Conservation (phyloP, 1,140 invertebrate species). For the Aphidius ervi region DNA sequence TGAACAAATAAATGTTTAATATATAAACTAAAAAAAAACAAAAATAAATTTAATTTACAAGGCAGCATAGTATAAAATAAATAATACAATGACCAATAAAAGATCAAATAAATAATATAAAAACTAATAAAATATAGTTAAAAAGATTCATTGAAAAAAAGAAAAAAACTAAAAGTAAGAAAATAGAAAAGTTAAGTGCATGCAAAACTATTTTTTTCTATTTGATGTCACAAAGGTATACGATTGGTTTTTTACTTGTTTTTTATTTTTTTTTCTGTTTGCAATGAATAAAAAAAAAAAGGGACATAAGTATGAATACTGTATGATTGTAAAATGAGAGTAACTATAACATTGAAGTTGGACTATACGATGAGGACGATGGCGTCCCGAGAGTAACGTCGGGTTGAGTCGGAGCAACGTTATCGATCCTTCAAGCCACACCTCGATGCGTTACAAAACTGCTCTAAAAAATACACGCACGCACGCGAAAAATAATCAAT, state of each 20-base stretch:
- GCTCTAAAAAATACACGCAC: not conserved
- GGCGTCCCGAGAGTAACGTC: slow-evolving; percentile 20
- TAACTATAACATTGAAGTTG: slow-evolving; percentile 27
- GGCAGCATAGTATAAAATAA: too few relatives aligned
- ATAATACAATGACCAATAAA: too few relatives aligned
- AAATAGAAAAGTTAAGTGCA: too few relatives aligned
- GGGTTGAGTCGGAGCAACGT: slow-evolving; percentile 15
- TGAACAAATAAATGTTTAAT: too few relatives aligned
- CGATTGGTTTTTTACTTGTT: slow-evolving; percentile 2
- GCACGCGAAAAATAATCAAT: slow-evolving; percentile 18
- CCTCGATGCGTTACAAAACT: slow-evolving; percentile 25
- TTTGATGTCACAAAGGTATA: too few relatives aligned
- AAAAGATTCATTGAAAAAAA: too few relatives aligned
- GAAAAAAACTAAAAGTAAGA: too few relatives aligned
- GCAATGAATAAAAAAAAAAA: slow-evolving; percentile 1
- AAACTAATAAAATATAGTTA: not conserved
- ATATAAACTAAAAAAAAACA: not conserved
- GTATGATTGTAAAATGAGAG: slow-evolving; percentile 22
- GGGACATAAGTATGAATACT: slow-evolving; percentile 5
- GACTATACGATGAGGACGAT: slow-evolving; percentile 4
- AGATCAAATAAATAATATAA: too few relatives aligned
- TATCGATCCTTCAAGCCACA: slow-evolving; percentile 29
- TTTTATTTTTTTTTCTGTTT: slow-evolving; percentile 4
- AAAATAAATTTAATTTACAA: not conserved
- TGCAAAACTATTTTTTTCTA: too few relatives aligned